Base-by-base conservation (phyloP, 2,888 invertebrate genomes). In the Andrena haemorrhoa region DNA sequence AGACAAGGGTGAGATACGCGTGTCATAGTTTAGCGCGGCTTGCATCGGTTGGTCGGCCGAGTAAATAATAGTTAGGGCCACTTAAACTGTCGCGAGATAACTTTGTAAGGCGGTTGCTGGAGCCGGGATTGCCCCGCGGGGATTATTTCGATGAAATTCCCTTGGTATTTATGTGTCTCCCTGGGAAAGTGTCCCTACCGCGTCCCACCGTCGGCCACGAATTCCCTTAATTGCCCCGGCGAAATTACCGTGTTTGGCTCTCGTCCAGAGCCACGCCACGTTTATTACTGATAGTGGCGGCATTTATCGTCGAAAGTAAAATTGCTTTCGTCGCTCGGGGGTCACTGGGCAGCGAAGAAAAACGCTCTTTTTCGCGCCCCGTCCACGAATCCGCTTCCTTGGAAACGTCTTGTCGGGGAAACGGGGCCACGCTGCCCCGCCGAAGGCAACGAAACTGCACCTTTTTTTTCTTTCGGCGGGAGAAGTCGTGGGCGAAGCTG, bases 161-260 rank as follows among this genome's bases (percentile, higher is more conserved):
- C 49, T n/a, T 31, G 56, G 41, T 58, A 69, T 82, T 75, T 63
- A 51, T 47, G 71, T 71, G 63, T 72, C 33, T 70, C 47, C 49
- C 47, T 29, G 33, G 26, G 41, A 53, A 70, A 76, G 12, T 10
- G 60, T 69, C 51, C 51, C 31, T 41, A 23, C 5, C 61, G 53
- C 53, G n/a, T n/a, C n/a, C n/a, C 41, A 49, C 26, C 78, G 8
- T 66, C 70, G 23, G 16, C 69, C 23, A 47, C 71, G 73, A 72
- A 75, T 81, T 73, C 78, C 74, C 82, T 82, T 82, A 82, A 83
- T 83, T 70, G 73, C 49, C 72, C 16, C 41, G 23, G 2, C n/a
- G 64, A 47, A 69, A 51, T 61, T 68, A 72, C 58, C 73, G 31
- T 23, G 53, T 60, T 64, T 69, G 72, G 60, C 58, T 23, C 1